Evolutionary conservation across 2,888 invertebrate species (phyloP), one percentile per base, ranked within the genome.

Genomic region (Limenitis camilla): DNA sequence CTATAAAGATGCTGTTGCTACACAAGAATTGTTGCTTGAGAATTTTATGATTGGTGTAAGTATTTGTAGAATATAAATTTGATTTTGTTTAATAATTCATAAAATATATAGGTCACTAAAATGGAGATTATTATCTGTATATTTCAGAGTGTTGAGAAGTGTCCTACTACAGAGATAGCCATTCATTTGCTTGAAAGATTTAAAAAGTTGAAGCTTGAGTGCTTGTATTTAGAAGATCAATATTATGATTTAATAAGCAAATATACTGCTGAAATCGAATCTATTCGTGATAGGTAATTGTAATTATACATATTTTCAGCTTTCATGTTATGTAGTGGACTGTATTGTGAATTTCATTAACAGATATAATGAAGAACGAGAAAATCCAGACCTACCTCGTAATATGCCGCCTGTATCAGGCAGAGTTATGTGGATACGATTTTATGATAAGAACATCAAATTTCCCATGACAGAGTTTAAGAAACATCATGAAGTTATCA

Each of bases 351-450:
- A 19, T 19, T 19, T 19, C 19, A 19, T 49, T 45, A 28, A 36
- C 56, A 90, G 91, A 51, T 96, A 96, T 67, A 94, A 95, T 58
- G 92, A 93, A 70, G 91, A 92, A 61, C 89, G 94, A 63, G 92
- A 92, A 52, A 89, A 91, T 60, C 95, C 96, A 0, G 90, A 91
- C 1, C 72, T 95, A 7, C 91, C 94, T 0, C 84, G 93, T 52
- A 93, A 94, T 68, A 90, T 93, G 86, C 94, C 96, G 3, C 94
- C 95, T 0, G 91, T 94, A 10, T 88, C 93, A 10, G 96, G 95
- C 5, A 89, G 95, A 66, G 91, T 96, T 19, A 89, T 91, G 71
- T 96, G 96, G 96, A 93, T 95, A 60, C 86, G 95, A 53, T 93
- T 94, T 64, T 90, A 95, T 53, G 92, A 92, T 63, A 89, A 89